Percentiles rank a stretch among this genome's conserved stretches.
Conservation (phyloP, 1,140 invertebrate species). For the Halictus rubicundus region DNA sequence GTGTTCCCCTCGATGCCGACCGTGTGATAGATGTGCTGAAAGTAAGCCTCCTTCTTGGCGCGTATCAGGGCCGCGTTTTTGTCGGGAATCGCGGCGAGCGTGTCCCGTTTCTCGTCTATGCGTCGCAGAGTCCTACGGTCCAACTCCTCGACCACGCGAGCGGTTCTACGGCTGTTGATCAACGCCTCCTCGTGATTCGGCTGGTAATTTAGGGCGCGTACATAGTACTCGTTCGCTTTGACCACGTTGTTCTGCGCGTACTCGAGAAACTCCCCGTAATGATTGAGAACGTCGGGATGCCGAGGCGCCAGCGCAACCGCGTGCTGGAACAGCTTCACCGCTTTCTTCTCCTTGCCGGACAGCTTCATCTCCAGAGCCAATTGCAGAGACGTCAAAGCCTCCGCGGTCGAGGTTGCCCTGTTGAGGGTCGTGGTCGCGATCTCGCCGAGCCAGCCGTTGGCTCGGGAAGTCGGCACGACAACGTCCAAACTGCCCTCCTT, state of each 20-base stretch:
- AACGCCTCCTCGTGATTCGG: slow-evolving; percentile 91
- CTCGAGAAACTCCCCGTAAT: slow-evolving; percentile 97
- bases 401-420: slow-evolving; percentile 79
- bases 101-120: slow-evolving; percentile 93
- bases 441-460: slow-evolving; percentile 51
- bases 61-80: slow-evolving; percentile 89
- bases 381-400: slow-evolving; percentile 91
- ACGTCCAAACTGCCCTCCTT: slow-evolving; percentile 66
- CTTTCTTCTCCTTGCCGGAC: slow-evolving; percentile 91
- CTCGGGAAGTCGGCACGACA: slow-evolving; percentile 41
- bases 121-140: slow-evolving; percentile 89
- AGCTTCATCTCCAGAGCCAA: slow-evolving; percentile 92
- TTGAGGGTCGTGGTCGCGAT: slow-evolving; percentile 19
- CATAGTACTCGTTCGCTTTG: slow-evolving; percentile 91
- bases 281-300: slow-evolving; percentile 94
- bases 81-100: slow-evolving; percentile 90
- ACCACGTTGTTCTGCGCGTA: slow-evolving; percentile 92
- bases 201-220: slow-evolving; percentile 89
- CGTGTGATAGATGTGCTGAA: slow-evolving; percentile 98
- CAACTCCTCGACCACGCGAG: slow-evolving; percentile 93
- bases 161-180: slow-evolving; percentile 90
- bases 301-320: slow-evolving; percentile 93
- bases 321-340: slow-evolving; percentile 93
- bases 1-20: slow-evolving; percentile 99
- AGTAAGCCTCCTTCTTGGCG: slow-evolving; percentile 96